phyloP scores from a whole-genome alignment of 2,888 invertebrate genomes.

The Salticus scenicus region DNA sequence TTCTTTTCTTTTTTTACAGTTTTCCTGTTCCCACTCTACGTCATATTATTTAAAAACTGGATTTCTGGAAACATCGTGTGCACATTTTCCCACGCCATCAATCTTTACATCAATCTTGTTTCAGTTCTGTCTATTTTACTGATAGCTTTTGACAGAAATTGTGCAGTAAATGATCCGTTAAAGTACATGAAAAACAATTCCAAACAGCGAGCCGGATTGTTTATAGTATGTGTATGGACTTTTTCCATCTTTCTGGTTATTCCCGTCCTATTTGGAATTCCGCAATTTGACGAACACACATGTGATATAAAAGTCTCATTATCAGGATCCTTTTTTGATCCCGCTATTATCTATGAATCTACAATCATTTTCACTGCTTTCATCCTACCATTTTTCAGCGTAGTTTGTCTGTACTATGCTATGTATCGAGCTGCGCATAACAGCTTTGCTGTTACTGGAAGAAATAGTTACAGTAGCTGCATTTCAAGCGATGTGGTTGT shows the following conservation, averaged over 20 bases:
- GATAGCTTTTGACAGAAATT: constrained; percentile 82
- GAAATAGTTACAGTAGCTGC: constrained; percentile 78
- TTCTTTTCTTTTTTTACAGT: constrained; percentile 72
- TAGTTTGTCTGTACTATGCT: constrained; percentile 84
- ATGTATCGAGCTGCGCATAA: constrained; percentile 86
- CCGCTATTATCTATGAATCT: constrained; percentile 74
- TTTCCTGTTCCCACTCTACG: constrained; percentile 77
- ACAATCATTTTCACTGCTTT: constrained; percentile 77
- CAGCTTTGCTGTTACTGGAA: constrained; percentile 81
- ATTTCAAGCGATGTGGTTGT: constrained; percentile 70
- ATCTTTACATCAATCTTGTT: constrained; percentile 79
- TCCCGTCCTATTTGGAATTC: constrained; percentile 8
- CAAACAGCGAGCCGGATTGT: constrained; percentile 75
- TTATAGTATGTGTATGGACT: constrained; percentile 77
- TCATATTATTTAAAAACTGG: constrained; percentile 75
- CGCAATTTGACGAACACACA: background rate
- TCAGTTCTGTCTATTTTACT: constrained; percentile 81
- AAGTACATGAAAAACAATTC: constrained; percentile 80
- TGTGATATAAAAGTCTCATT: background rate
- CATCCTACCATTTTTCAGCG: constrained; percentile 77
- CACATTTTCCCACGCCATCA: constrained; percentile 80
- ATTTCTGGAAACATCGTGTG: constrained; percentile 76
- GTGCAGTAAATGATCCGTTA: constrained; percentile 82
- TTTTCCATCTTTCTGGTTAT: constrained; percentile 76
- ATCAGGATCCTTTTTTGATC: no score